Percentiles rank a stretch among this genome's conserved stretches.
Evolutionary conservation across 2,113 vertebrate genomes (phyloP).

Genomic region (Raphicerus campestris): DNA sequence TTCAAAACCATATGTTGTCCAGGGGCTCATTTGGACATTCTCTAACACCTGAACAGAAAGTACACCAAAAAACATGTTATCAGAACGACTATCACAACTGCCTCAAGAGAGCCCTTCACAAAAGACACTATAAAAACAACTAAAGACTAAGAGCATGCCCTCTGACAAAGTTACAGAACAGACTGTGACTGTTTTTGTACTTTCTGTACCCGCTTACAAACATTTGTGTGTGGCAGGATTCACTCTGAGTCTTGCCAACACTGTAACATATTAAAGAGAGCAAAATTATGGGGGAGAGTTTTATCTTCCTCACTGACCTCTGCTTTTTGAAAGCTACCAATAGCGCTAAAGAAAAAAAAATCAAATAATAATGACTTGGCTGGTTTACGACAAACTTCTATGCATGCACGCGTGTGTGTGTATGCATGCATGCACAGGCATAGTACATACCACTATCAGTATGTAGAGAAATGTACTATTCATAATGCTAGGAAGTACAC

Average conservation of each 20-base stretch:
- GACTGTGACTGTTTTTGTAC: neutral
- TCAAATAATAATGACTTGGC: neutral
- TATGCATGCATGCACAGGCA: neutral
- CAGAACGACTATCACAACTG: neutral
- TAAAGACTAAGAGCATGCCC: neutral
- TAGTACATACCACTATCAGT: neutral
- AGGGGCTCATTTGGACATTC: neutral
- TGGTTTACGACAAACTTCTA: neutral
- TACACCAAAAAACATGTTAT: neutral
- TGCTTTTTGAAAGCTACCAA: neutral
- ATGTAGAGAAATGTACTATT: neutral
- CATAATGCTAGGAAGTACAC: neutral
- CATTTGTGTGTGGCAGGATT: neutral
- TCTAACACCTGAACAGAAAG: neutral
- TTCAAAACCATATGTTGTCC: neutral
- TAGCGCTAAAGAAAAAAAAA: neutral
- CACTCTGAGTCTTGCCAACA: neutral
- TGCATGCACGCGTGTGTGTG: too few species aligned
- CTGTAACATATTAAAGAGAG: neutral
- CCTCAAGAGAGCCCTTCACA: neutral
- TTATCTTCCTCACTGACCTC: neutral
- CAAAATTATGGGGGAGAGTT: neutral
- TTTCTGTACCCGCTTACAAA: neutral
- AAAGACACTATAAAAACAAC: neutral
- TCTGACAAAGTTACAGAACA: neutral